Conservation (phyloP, 2,888 invertebrate genomes). For the Mythimna vitellina region DNA sequence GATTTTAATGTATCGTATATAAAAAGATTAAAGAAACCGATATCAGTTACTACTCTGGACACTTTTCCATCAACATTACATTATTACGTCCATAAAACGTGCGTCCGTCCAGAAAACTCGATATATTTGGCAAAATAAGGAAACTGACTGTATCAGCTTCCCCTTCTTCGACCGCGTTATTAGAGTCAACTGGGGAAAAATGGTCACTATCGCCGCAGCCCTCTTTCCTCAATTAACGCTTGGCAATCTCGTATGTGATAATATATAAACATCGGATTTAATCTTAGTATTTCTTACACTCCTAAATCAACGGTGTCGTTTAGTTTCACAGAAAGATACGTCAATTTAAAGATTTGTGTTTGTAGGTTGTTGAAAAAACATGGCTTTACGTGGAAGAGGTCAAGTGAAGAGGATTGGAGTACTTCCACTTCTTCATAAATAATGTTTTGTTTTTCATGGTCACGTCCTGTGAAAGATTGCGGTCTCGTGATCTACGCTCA, state of each 20-base stretch:
- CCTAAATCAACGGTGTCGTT: slow-evolving; percentile 35
- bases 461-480: neutral
- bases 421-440: neutral
- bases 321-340: slow-evolving; percentile 1
- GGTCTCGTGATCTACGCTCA: neutral
- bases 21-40: neutral
- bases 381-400: neutral
- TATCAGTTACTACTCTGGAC: neutral
- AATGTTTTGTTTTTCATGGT: neutral
- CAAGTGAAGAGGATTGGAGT: neutral
- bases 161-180: slow-evolving; percentile 32
- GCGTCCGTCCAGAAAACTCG: slow-evolving; percentile 31
- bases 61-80: slow-evolving; percentile 14
- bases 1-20: neutral
- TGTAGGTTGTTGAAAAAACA: neutral
- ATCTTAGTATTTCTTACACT: slow-evolving; percentile 38
- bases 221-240: slow-evolving; percentile 58
- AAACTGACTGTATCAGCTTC: slow-evolving; percentile 26
- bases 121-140: slow-evolving; percentile 36
- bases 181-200: slow-evolving; percentile 53
- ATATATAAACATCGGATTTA: slow-evolving; percentile 34
- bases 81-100: slow-evolving; percentile 23
- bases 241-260: slow-evolving; percentile 57
- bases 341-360: slow-evolving; percentile 19
- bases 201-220: slow-evolving; percentile 40